Evolutionary conservation across 2,797 vertebrate species (phyloP).

Genomic region (Sebastes kiyomatsui): DNA sequence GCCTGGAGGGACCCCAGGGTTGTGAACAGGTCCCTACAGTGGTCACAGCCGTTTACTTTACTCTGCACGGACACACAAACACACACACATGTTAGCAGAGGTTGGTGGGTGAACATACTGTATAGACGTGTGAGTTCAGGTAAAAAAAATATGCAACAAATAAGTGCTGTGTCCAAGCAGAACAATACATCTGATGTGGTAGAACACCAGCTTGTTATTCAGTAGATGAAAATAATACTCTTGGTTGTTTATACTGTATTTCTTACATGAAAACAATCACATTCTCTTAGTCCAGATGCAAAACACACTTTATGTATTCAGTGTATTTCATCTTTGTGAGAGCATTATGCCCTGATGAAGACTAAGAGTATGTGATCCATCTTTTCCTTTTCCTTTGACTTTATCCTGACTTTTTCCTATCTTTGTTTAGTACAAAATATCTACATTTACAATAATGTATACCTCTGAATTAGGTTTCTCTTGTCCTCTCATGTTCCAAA

Average conservation of each 20-base stretch:
- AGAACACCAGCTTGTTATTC: not conserved
- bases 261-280: not conserved
- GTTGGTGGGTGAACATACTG: not conserved
- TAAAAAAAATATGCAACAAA: not conserved
- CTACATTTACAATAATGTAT: not conserved
- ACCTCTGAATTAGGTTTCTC: not conserved
- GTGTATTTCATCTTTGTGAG: not conserved
- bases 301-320: not conserved
- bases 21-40: slow-evolving; percentile 94
- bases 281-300: not conserved
- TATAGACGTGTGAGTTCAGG: not conserved
- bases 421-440: not conserved
- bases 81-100: not conserved
- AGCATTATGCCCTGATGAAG: not conserved
- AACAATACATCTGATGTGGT: not conserved
- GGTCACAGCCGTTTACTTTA: slow-evolving; percentile 94
- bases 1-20: slow-evolving; percentile 88
- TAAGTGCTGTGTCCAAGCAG: not conserved
- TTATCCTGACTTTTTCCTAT: not conserved
- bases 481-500: not conserved
- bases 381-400: not conserved
- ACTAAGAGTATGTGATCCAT: not conserved
- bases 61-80: slow-evolving; percentile 40
- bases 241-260: not conserved
- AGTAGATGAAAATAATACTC: not conserved